A percentile compares a stretch with the other conserved stretches of the same genome.
phyloP scores from a whole-genome alignment of 1,140 invertebrate genomes.

The Chymomyza costata region DNA sequence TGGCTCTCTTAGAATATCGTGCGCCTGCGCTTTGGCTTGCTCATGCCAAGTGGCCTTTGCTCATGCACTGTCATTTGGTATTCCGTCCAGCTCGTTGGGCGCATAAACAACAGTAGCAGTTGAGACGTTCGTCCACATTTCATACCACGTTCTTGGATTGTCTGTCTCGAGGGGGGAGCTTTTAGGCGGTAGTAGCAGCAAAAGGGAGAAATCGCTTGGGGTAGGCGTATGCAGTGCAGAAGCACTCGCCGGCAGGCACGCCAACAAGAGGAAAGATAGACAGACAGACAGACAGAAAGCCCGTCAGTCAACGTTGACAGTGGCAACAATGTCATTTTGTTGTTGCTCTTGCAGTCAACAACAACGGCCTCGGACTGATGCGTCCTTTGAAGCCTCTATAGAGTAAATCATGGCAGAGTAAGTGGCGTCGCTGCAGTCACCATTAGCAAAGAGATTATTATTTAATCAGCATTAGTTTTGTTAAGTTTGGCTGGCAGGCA shows the following conservation, averaged over 20 bases:
- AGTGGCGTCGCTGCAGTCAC: constrained; percentile 12
- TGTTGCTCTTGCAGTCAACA: constrained; percentile 13
- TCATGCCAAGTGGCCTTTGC: too few relatives aligned
- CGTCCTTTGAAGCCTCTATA: constrained; percentile 32
- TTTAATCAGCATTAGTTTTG: constrained; percentile 53
- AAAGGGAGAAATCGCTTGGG: not conserved
- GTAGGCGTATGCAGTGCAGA: constrained; percentile 28
- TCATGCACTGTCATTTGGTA: constrained; percentile 6
- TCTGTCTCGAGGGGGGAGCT: constrained; percentile 16
- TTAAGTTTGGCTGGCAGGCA: constrained; percentile 25
- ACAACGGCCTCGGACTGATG: too few relatives aligned
- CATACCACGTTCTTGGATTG: constrained; percentile 34
- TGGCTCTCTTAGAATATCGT: constrained; percentile 6
- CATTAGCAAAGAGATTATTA: constrained; percentile 57
- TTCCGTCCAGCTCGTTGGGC: not conserved
- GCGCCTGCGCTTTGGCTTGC: constrained; percentile 25
- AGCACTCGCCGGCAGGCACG: constrained; percentile 55
- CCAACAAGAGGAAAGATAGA: constrained; percentile 27
- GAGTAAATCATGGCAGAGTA: constrained; percentile 43
- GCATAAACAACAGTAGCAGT: constrained; percentile 20
- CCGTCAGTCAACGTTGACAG: constrained; percentile 22
- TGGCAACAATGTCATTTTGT: constrained; percentile 17
- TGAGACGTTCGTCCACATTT: constrained; percentile 3
- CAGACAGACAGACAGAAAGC: constrained; percentile 25
- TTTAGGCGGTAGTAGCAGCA: too few relatives aligned